Evolutionary conservation across 2,888 invertebrate genomes (phyloP), one percentile per base, ranked within the genome.

Genomic region (Thera obeliscata): DNA sequence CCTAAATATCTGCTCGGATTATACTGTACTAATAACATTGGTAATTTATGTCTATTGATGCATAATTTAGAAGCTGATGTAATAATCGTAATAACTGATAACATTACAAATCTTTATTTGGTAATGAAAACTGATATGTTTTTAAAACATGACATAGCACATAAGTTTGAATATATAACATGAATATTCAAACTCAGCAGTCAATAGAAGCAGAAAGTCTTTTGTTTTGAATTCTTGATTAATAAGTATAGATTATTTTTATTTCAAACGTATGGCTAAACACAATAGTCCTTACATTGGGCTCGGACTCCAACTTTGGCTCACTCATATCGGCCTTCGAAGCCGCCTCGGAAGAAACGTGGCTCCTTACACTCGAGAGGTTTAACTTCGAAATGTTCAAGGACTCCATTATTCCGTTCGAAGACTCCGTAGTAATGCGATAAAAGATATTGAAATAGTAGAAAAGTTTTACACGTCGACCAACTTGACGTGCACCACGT

Each of bases 401-500:
- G 76, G 91, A 87, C 81, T 91, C 93, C 91, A 92, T 93, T 78
- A 79, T 78, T 76, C 78, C 2, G 43, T 2, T 9, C 43, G 43
- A 2, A 46, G 43, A 46, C 7, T 9, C 9, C 71, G 60, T 67
- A 69, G 72, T 72, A 81, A 80, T 77, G 75, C 76, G 71, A 73
- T 77, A 76, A 38, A 77, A 75, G 75, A 81, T 81, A 75, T 79
- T 75, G 75, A 80, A 82, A 79, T 78, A 76, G 66, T 74, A 75
- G 74, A 81, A 78, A 76, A 83, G 78, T 82, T 22, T 84, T 87
- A 87, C 92, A 93, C 92, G 93, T 93, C 87, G 87, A 90, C 90
- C 80, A 76, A 80, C 77, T 79, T 91, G 91, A 89, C 92, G 83
- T 81, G 78, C 87, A 92, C 91, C 93, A 93, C 93, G 93, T 93